Evolutionary conservation across 2,113 vertebrate genomes (phyloP).

Genomic region (Chroicocephalus ridibundus): DNA sequence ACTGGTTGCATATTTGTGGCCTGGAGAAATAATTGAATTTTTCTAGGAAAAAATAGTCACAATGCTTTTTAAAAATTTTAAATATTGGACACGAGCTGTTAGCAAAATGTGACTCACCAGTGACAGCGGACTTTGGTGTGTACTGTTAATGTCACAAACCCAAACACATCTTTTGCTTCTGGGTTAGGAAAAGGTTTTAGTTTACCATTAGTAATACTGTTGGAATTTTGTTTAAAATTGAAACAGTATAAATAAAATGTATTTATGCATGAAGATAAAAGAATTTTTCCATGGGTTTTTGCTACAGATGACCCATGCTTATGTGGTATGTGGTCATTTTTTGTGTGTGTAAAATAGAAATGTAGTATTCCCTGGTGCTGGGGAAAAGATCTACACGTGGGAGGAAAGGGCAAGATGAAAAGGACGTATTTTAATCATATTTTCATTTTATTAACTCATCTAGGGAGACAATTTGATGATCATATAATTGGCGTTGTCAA

Average conservation of each 20-base stretch:
- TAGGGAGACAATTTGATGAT: fast-evolving
- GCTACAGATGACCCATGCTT: not conserved
- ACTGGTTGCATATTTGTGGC: slow-evolving; percentile 49
- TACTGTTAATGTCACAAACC: slow-evolving; percentile 43
- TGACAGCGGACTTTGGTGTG: slow-evolving; percentile 47
- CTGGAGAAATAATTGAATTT: slow-evolving; percentile 27
- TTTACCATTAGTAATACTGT: slow-evolving; percentile 52
- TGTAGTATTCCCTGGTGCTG: not conserved
- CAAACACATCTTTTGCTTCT: slow-evolving; percentile 59
- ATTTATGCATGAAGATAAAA: slow-evolving; percentile 39
- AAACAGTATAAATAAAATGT: slow-evolving; percentile 58
- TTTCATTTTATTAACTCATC: not conserved
- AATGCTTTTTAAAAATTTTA: slow-evolving; percentile 22
- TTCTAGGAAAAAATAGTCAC: slow-evolving; percentile 17
- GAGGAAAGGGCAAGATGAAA: not conserved
- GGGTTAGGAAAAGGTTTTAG: slow-evolving; percentile 49
- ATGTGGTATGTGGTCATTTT: not conserved
- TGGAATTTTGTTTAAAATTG: slow-evolving; percentile 71
- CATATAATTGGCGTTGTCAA: not conserved
- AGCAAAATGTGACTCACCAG: slow-evolving; percentile 60
- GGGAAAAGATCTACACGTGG: fast-evolving
- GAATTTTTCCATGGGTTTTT: slow-evolving; percentile 19
- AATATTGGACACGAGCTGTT: slow-evolving; percentile 6
- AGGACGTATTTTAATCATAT: not conserved
- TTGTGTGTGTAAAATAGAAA: not conserved